phyloP scores from a whole-genome alignment of 2,113 vertebrate species.

The Antennarius striatus region DNA sequence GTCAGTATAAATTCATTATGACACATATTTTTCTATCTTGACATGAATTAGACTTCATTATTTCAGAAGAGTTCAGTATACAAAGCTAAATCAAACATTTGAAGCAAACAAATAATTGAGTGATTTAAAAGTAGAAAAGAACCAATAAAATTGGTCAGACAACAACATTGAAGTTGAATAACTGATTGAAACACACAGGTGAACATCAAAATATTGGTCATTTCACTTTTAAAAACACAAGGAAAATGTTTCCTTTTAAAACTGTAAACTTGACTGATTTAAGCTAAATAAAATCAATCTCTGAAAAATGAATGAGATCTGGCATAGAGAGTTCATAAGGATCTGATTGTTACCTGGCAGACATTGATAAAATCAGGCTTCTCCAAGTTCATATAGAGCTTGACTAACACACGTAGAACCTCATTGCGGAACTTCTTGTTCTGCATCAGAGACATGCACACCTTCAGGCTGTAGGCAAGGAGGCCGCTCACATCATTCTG shows the following conservation, averaged over 20 bases:
- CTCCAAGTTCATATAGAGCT: conserved; percentile 99
- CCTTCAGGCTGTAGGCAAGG: conserved; percentile 98
- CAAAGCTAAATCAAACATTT: background rate
- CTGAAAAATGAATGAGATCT: too few species aligned
- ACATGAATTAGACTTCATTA: too few species aligned
- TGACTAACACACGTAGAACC: conserved; percentile 94
- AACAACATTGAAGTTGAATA: too few species aligned
- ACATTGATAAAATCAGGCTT: conserved; percentile 99
- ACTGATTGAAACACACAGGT: too few species aligned
- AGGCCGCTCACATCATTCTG: conserved; percentile 96
- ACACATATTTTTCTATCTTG: too few species aligned
- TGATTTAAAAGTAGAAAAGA: too few species aligned
- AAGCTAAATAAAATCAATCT: too few species aligned
- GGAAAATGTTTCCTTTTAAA: background rate
- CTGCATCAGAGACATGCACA: conserved; percentile 99
- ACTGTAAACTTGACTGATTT: background rate
- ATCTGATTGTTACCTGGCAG: conserved; percentile 86
- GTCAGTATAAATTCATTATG: too few species aligned
- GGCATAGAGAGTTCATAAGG: background rate
- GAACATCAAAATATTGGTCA: background rate
- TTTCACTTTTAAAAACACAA: background rate
- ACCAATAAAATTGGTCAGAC: too few species aligned
- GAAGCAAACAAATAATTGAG: background rate
- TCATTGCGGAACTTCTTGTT: conserved; percentile 98
- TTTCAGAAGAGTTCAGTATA: too few species aligned